phyloP scores from a whole-genome alignment of 2,888 invertebrate species.

The Bellardia pandia region DNA sequence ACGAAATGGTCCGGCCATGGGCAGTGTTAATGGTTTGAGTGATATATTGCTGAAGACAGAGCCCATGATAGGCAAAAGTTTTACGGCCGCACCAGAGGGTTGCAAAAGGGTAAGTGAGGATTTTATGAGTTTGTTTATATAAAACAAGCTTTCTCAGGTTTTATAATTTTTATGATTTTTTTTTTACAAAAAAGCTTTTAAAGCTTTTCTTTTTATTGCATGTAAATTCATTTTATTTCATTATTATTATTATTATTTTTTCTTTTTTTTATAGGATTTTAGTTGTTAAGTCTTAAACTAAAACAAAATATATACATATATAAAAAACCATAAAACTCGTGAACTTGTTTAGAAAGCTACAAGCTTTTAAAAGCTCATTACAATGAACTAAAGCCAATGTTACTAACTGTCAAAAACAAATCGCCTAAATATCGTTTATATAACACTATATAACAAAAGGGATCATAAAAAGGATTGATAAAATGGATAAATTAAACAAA shows the following conservation, averaged over 20 bases:
- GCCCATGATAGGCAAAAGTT: conserved; percentile 83
- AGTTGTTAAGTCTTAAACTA: conserved; percentile 78
- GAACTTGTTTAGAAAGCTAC: conserved; percentile 35
- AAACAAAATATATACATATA: conserved; percentile 20
- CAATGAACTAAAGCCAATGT: conserved; percentile 40
- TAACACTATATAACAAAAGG: conserved; percentile 49
- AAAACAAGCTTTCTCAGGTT: no score
- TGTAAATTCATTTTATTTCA: conserved; percentile 46
- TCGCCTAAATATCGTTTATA: conserved; percentile 25
- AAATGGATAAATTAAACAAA: conserved; percentile 15
- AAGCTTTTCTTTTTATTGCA: conserved; percentile 12
- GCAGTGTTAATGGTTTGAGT: conserved; percentile 83
- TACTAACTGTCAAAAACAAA: conserved; percentile 62
- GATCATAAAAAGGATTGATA: conserved; percentile 35
- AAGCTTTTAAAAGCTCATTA: conserved; percentile 55
- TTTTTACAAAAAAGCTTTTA: conserved; percentile 19
- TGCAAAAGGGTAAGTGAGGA: conserved; percentile 86
- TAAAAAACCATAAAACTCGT: conserved; percentile 5
- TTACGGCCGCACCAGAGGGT: conserved; percentile 85
- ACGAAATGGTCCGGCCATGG: conserved; percentile 85
- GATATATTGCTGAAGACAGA: conserved; percentile 85
- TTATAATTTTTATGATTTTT: neutral
- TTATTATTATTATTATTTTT: conserved; percentile 74
- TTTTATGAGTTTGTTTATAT: neutral
- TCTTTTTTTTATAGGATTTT: conserved; percentile 83